A percentile compares a stretch with the other conserved stretches of the same genome.
Evolutionary conservation across 2,797 vertebrate species (phyloP).

Genomic region (Pseudochirops cupreus): DNA sequence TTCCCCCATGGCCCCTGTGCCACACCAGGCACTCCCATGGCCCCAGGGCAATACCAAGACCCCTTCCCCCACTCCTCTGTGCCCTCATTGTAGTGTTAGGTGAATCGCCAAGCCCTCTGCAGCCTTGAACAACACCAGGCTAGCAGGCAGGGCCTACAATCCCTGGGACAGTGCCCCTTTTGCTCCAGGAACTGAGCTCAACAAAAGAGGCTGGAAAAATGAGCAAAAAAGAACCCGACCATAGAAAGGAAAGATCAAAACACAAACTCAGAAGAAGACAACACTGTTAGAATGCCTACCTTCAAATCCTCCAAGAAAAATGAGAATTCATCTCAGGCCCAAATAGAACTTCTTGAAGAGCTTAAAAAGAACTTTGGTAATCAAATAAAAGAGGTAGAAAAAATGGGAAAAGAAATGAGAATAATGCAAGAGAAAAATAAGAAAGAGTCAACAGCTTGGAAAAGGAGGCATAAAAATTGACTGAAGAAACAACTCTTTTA

Average conservation of each 20-base stretch:
- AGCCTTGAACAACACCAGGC: not conserved
- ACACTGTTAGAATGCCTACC: not conserved
- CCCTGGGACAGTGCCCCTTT: not conserved
- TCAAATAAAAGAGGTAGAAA: not conserved
- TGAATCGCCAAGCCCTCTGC: not conserved
- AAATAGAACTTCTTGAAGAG: not conserved
- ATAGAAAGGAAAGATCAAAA: not conserved
- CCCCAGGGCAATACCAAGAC: not conserved
- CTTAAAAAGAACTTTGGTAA: not conserved
- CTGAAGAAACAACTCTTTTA: not conserved
- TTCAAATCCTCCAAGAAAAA: not conserved
- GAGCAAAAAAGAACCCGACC: not conserved
- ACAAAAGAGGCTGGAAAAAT: not conserved
- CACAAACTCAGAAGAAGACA: not conserved
- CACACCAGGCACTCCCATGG: too few relatives aligned
- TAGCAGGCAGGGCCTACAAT: not conserved
- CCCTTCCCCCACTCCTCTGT: too few relatives aligned
- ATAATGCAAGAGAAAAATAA: not conserved
- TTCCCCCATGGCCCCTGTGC: too few relatives aligned
- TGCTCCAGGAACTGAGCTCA: not conserved
- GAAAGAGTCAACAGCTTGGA: not conserved
- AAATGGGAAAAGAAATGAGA: not conserved
- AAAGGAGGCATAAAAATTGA: not conserved
- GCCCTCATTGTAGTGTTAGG: not conserved
- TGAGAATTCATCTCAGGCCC: not conserved